Evolutionary conservation across 2,113 vertebrate species (phyloP).

Genomic region (Grantiella picta): DNA sequence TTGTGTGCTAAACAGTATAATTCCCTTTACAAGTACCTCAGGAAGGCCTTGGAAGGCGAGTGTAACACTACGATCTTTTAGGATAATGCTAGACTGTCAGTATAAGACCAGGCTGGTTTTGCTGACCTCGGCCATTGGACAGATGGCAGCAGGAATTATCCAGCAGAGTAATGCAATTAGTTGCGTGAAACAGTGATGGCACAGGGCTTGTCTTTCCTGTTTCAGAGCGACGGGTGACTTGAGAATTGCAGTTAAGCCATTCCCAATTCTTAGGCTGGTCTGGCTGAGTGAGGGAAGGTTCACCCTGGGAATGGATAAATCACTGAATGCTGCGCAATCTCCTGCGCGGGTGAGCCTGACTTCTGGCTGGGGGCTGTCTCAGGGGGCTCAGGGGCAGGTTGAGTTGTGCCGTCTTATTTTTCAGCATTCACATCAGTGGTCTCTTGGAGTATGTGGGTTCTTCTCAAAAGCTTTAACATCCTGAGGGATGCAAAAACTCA

Average conservation of each 20-base stretch:
- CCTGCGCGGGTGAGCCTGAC: not conserved
- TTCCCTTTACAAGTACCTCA: not conserved
- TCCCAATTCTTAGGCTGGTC: not conserved
- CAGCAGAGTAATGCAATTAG: not conserved
- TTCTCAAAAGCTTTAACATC: not conserved
- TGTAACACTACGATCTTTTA: not conserved
- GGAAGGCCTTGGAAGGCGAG: not conserved
- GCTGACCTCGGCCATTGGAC: rapidly evolving
- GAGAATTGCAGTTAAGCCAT: not conserved
- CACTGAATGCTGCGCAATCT: not conserved
- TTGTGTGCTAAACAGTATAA: not conserved
- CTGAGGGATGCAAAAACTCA: not conserved
- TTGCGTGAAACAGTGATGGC: not conserved
- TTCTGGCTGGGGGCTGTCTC: rapidly evolving
- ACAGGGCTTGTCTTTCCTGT: not conserved
- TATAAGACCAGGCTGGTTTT: not conserved
- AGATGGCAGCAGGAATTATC: not conserved
- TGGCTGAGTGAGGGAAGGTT: not conserved
- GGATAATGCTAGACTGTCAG: not conserved
- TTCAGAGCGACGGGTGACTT: not conserved
- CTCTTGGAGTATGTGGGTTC: not conserved
- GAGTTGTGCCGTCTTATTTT: rapidly evolving
- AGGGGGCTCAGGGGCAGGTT: rapidly evolving
- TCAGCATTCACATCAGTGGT: not conserved
- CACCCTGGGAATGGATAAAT: not conserved